Percentiles rank a stretch among this genome's conserved stretches.
Conservation (phyloP, 2,113 vertebrate genomes). For the Notothenia coriiceps region DNA sequence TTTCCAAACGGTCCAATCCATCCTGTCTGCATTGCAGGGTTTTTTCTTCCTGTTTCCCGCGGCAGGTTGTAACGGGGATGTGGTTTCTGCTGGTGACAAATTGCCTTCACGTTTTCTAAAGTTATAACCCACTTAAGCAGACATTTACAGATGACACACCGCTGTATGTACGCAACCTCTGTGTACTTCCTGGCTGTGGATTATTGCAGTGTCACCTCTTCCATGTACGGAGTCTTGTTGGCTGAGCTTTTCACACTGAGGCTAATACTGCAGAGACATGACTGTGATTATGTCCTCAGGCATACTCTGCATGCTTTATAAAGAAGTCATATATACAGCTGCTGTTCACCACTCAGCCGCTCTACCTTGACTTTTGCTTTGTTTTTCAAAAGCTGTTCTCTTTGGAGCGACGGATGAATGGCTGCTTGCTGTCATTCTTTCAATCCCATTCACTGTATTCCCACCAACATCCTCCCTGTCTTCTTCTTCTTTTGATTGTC, state of each 20-base stretch:
- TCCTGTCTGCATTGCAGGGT: slow-evolving; percentile 28
- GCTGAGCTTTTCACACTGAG: slow-evolving; percentile 39
- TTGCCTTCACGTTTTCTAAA: slow-evolving; percentile 38
- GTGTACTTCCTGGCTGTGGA: slow-evolving; percentile 11
- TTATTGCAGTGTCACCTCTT: slow-evolving; percentile 26
- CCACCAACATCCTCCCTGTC: not conserved
- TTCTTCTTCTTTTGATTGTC: slow-evolving; percentile 35
- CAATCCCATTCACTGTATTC: slow-evolving; percentile 20
- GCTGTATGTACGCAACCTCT: slow-evolving; percentile 10
- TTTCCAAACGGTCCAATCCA: slow-evolving; percentile 60
- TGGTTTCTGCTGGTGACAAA: slow-evolving; percentile 37
- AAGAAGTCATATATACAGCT: slow-evolving; percentile 14
- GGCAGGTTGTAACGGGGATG: slow-evolving; percentile 12
- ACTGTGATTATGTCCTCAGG: slow-evolving; percentile 41
- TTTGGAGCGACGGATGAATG: slow-evolving; percentile 43
- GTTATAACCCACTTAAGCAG: slow-evolving; percentile 42
- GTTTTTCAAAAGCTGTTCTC: slow-evolving; percentile 16
- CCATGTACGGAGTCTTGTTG: slow-evolving; percentile 5
- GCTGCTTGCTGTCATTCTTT: slow-evolving; percentile 41
- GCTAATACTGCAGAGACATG: slow-evolving; percentile 39
- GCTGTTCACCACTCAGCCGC: slow-evolving; percentile 9
- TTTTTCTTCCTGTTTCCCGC: not conserved
- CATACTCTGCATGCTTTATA: slow-evolving; percentile 51
- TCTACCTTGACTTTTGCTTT: slow-evolving; percentile 15
- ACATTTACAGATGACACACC: slow-evolving; percentile 31